Conservation (phyloP, 2,797 vertebrate species). For the Lepilemur ruficaudatus region DNA sequence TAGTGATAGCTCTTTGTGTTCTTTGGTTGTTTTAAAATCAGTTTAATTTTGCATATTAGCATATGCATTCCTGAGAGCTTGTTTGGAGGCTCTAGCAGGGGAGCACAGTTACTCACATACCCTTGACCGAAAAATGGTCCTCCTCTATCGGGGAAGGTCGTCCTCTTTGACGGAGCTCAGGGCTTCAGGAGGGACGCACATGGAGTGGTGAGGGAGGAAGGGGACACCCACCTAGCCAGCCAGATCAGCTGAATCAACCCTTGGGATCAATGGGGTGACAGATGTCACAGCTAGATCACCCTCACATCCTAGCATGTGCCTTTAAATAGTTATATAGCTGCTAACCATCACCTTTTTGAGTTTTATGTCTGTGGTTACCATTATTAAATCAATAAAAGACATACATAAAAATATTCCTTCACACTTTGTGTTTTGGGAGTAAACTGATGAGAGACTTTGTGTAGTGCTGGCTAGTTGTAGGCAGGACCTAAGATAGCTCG, state of each 20-base stretch:
- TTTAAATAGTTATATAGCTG: background rate
- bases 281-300: no score
- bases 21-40: background rate
- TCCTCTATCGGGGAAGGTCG: no score
- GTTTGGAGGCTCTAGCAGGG: no score
- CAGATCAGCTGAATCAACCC: no score
- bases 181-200: no score
- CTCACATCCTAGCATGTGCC: background rate
- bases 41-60: background rate
- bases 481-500: background rate
- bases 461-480: background rate
- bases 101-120: no score
- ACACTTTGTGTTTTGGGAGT: background rate
- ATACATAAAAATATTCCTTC: background rate
- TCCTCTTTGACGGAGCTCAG: no score
- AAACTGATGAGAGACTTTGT: background rate
- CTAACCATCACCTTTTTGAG: background rate
- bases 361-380: background rate
- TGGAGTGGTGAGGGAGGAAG: no score
- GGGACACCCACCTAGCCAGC: no score
- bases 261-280: no score
- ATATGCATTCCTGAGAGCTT: background rate
- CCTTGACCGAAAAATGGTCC: no score
- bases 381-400: background rate
- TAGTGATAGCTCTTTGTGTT: background rate